Base-by-base conservation (phyloP, 23 tunicate genomes). In the Trididemnum clinides region DNA sequence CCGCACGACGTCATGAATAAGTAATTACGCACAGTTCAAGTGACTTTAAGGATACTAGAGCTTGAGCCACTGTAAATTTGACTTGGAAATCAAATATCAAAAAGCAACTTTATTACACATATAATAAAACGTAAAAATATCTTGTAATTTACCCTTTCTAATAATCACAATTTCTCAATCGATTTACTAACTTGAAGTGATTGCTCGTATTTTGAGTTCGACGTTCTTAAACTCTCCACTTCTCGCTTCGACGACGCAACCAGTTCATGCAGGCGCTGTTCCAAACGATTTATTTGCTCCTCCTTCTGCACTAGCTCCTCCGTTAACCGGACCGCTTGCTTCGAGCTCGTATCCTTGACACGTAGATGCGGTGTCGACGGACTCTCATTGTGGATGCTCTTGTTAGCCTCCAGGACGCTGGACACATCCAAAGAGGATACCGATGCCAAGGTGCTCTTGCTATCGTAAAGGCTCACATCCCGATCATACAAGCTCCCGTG, bases 381-480 rank as follows among this genome's bases (percentile, higher is more conserved):
- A 6, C 7, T 1, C 3, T 78, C 66, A 20, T 78, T 54, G 3
- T 33, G 65, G 4, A 28, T 4, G 66, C 19, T 51, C 27, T 51
- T 78, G 66, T 28, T 51, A 2, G 83, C n/a, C 4, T 83, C 79
- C 23, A 33, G 26, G 64, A 57, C 35, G 2, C 59, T 35, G 25
- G 94, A 79, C 39, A 83, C 90, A 57, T 94, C 98, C 18, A 94
- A 79, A 10, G 98, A 94, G 38, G 98, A 94, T 0, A 90, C 50
- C 0, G 98, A 94, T 3, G 89, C 89, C 33, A 85, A 64, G 10
- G 95, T 90, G 62, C 88, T 84, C 70, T 84, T 83, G 81, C 88
- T 84, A 81, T 84, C 94, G 85, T 89, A 89, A 62, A 89, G 33
- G 63, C 83, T 77, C 58, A 84, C 81, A 32, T 89, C 94, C n/a